These are phyloP conservation scores for Cinclus cinclus DNA, from an alignment of 2,113 vertebrate species.

Conservation along the genomic window DNA sequence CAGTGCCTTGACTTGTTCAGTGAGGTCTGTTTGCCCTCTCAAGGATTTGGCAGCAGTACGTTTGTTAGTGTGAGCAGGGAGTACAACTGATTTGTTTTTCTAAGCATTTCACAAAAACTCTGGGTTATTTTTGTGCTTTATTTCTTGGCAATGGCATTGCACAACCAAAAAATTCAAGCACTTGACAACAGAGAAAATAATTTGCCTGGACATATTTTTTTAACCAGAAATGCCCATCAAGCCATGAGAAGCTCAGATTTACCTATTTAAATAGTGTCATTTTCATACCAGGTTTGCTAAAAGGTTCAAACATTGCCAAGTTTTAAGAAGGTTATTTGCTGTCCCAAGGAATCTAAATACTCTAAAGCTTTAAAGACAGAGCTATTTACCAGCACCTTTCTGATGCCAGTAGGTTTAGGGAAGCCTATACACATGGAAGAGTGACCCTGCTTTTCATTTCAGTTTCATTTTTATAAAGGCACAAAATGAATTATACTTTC, in stretches of 20 bases:
- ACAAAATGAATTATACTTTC: background rate
- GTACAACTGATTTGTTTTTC: background rate
- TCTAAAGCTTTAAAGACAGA: constrained; percentile 23
- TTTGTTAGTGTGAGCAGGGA: background rate
- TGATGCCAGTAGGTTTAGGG: background rate
- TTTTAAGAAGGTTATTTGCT: background rate
- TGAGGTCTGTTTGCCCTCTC: background rate
- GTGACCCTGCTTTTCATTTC: background rate
- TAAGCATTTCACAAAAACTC: background rate
- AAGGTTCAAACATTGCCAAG: background rate
- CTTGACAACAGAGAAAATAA: background rate
- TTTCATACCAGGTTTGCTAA: background rate
- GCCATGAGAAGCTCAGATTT: background rate
- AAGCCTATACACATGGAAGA: background rate
- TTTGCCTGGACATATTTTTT: background rate
- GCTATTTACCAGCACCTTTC: background rate
- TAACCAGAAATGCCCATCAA: background rate
- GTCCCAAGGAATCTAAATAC: background rate
- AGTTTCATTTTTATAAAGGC: background rate
- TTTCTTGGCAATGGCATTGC: background rate
- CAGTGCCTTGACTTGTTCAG: background rate
- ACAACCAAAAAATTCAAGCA: background rate
- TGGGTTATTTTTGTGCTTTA: background rate
- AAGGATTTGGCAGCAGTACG: background rate
- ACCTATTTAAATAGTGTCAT: background rate